Base-by-base conservation (phyloP, 2,888 invertebrate species). In the Drepanosiphum platanoidis region DNA sequence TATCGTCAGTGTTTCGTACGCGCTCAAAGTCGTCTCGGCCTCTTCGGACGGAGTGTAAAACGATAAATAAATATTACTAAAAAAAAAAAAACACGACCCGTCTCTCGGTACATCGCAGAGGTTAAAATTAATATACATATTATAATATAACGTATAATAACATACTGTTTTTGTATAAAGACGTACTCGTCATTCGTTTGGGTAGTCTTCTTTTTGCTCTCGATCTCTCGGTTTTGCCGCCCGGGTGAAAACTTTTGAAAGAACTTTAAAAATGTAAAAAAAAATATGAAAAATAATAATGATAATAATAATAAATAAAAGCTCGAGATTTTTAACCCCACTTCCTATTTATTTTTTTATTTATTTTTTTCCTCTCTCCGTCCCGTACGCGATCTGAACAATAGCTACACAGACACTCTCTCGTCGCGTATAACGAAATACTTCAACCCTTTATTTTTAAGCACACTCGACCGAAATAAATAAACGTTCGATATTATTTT, bases 251-350 rank as follows among this genome's bases (percentile, higher is more conserved):
- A 36, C 15, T 58, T 58, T 58, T 58, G n/a, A n/a, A n/a, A n/a
- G n/a, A n/a, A n/a, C n/a, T n/a, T n/a, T n/a, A n/a, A n/a, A n/a
- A 75, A 75, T 75, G 52, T 34, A 58, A 75, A 58, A 46, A 34
- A 68, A 68, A 68, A n/a, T n/a, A n/a, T n/a, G n/a, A n/a, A n/a
- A n/a, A n/a, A n/a, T n/a, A n/a, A n/a, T n/a, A 36, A 68, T 34
- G 36, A 9, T 15, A 34, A 34, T 15, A 34, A 34, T 52, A 77
- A 36, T 61, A 77, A 77, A 36, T 61, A 77, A 58, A 77, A 1
- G 34, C 36, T 36, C 4, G 27, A 58, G 36, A 36, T 61, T 77
- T 61, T 72, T 72, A n/a, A 52, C 52, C 22, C 52, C 52, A 52
- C 22, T 32, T 75, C 32, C n/a, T 8, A 3, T 34, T 9, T 71